Base-by-base conservation (phyloP, 2,888 invertebrate species). In the Amphipyra berbera region DNA sequence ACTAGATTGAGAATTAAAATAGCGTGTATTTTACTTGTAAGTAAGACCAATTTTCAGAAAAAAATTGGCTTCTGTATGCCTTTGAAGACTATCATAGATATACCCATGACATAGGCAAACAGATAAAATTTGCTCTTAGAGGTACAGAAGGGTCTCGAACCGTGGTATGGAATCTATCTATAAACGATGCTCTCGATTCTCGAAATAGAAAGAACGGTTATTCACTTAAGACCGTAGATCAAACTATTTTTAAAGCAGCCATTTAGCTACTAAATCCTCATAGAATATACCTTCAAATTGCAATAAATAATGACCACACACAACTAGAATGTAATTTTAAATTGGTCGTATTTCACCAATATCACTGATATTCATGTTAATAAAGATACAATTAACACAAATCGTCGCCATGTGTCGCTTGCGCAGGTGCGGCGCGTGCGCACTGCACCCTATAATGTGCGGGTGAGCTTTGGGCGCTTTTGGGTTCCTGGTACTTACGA, bases 321-420 rank as follows among this genome's bases (percentile, higher is more conserved):
- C 33, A 10, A 42, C 37, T 46, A 48, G 30, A 27, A 21, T 12
- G 46, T 52, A 59, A 53, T 55, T 48, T 54, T 15, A 64, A 66
- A 47, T 58, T 56, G 14, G 27, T 65, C 53, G 48, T 54, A 61
- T 49, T 62, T 73, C 64, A 78, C 62, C 46, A 68, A 73, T 62
- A 68, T 73, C 73, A 55, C 30, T 48, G 48, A 72, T 72, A 71
- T 62, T 72, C 50, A 72, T 45, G 57, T 58, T 69, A 74, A 78
- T 78, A 56, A 68, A 61, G 61, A 52, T 47, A 76, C 64, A 63
- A 78, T 78, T 71, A 74, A 63, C 64, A 68, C 76, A 73, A 73
- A 62, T 65, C 47, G 61, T 52, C 40, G 61, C 63, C 77, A 73
- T 76, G 70, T 73, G 76, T 57, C 74, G 44, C 56, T 64, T 8